Conservation (phyloP, 2,888 invertebrate species). For the Allophyes oxyacanthae region DNA sequence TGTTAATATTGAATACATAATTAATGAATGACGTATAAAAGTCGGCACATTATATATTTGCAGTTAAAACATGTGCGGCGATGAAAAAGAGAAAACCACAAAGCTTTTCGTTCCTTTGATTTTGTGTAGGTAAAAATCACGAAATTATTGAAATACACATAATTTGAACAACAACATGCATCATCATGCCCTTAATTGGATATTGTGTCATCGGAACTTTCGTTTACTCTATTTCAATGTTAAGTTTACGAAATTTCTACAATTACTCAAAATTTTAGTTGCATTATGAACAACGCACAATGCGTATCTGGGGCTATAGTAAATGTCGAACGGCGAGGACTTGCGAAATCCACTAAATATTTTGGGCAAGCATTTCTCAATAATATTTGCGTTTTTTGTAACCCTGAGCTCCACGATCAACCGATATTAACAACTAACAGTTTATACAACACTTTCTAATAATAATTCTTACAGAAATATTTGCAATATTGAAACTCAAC, state of each 20-base stretch:
- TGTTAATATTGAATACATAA: neutral
- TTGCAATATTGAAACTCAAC: constrained; percentile 21
- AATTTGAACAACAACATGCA: neutral
- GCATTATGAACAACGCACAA: constrained; percentile 53
- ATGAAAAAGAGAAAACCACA: too few relatives aligned
- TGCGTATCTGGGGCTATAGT: constrained; percentile 54
- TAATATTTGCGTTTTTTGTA: constrained; percentile 61
- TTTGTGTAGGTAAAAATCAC: too few relatives aligned
- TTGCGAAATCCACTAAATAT: constrained; percentile 65
- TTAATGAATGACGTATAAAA: too few relatives aligned
- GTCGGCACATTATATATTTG: too few relatives aligned
- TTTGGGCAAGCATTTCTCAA: constrained; percentile 66
- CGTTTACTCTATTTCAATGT: constrained; percentile 26
- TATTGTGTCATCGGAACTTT: constrained; percentile 4
- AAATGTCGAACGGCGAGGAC: constrained; percentile 51
- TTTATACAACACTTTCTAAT: constrained; percentile 56
- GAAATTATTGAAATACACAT: too few relatives aligned
- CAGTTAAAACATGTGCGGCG: too few relatives aligned
- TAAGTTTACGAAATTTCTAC: constrained; percentile 23
- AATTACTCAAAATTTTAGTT: constrained; percentile 31
- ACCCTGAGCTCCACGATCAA: constrained; percentile 63
- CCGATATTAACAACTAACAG: constrained; percentile 42
- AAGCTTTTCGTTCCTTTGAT: too few relatives aligned
- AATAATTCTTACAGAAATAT: constrained; percentile 39
- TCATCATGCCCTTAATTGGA: constrained; percentile 7